These are phyloP conservation scores for Phrynosoma blainvillii DNA, from an alignment of 2,113 vertebrate genomes.

Conservation along the genomic window DNA sequence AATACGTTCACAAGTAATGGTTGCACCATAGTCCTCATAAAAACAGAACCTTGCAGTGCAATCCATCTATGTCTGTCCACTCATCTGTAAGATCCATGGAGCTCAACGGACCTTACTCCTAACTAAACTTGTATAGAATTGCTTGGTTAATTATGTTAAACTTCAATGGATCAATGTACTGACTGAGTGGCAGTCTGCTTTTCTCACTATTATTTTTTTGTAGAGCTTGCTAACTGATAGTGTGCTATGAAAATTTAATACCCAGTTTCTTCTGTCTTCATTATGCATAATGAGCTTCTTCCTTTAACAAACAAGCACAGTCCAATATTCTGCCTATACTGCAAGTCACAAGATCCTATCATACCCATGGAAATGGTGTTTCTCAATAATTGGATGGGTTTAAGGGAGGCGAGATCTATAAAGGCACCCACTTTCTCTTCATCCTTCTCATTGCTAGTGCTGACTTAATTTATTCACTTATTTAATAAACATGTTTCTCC, in stretches of 20 bases:
- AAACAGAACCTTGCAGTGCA: constrained; percentile 17
- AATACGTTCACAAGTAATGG: neutral
- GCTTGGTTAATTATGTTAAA: constrained; percentile 32
- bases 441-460: constrained; percentile 18
- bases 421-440: constrained; percentile 21
- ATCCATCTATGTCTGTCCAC: neutral
- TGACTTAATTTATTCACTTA: constrained; percentile 61
- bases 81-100: neutral
- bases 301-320: constrained; percentile 65
- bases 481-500: constrained; percentile 69
- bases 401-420: constrained; percentile 38
- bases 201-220: constrained; percentile 29
- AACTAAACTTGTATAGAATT: neutral
- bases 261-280: constrained; percentile 60
- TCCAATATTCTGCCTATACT: constrained; percentile 43
- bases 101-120: neutral
- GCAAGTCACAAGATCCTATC: constrained; percentile 58
- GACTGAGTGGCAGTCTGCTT: constrained; percentile 12
- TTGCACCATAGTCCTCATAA: constrained; percentile 17
- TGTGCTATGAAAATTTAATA: constrained; percentile 58
- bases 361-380: constrained; percentile 47
- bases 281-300: constrained; percentile 70
- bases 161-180: constrained; percentile 39
- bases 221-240: constrained; percentile 22
- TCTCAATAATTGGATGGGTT: constrained; percentile 49